phyloP scores from a whole-genome alignment of 2,113 vertebrate species.

The Lophura nycthemera region DNA sequence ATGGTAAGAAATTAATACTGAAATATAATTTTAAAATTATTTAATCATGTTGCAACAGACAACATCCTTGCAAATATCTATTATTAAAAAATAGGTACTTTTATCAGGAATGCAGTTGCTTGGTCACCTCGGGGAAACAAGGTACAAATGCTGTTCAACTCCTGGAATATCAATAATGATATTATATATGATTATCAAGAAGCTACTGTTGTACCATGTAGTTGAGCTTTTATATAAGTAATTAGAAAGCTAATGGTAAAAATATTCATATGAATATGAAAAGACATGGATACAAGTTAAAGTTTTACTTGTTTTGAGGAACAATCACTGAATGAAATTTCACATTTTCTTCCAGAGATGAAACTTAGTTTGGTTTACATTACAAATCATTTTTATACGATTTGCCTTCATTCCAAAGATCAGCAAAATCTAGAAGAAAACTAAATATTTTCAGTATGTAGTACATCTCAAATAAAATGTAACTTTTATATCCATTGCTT shows the following conservation, averaged over 20 bases:
- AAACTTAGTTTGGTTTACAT: background rate
- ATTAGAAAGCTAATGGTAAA: background rate
- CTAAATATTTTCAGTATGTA: background rate
- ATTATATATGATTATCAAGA: background rate
- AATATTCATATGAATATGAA: background rate
- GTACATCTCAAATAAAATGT: background rate
- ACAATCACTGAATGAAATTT: background rate
- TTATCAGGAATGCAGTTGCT: background rate
- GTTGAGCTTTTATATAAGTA: background rate
- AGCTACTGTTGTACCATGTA: accelerated
- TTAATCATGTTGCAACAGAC: background rate
- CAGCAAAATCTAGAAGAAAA: background rate
- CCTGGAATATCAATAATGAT: background rate
- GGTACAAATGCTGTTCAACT: background rate
- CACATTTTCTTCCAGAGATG: background rate
- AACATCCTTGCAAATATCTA: background rate
- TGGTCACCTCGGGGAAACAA: background rate
- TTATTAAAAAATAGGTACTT: background rate
- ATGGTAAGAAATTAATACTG: background rate
- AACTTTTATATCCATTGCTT: background rate
- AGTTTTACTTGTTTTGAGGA: background rate
- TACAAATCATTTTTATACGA: background rate
- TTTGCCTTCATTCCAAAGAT: background rate
- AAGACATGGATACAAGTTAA: background rate
- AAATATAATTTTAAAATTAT: background rate